A percentile compares a stretch with the other conserved stretches of the same genome.
phyloP scores from a whole-genome alignment of 2,797 vertebrate genomes.

The Centropyge bicolor region DNA sequence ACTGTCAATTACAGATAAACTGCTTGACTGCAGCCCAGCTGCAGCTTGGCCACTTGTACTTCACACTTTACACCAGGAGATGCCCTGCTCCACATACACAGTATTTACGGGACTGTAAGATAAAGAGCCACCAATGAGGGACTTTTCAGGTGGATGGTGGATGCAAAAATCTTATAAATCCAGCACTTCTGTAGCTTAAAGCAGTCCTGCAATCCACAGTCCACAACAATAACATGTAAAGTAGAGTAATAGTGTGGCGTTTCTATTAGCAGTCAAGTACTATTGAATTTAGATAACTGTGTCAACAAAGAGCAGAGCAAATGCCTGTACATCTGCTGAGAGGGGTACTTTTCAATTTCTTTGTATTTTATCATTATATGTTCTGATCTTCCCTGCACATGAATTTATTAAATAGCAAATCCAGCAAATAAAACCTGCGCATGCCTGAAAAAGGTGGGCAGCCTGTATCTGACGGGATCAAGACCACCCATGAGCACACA shows the following conservation, averaged over 20 bases:
- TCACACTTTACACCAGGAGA: neutral
- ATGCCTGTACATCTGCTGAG: no score
- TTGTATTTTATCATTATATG: no score
- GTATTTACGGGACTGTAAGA: neutral
- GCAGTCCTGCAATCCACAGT: neutral
- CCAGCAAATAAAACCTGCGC: neutral
- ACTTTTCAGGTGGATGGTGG: neutral
- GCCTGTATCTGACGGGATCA: neutral
- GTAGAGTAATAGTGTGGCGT: no score
- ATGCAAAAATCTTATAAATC: neutral
- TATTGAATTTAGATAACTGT: neutral
- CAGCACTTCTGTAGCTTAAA: neutral
- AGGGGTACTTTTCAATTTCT: no score
- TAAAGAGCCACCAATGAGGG: neutral
- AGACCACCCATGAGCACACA: neutral
- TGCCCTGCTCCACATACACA: neutral
- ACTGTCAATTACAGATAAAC: conserved; percentile 31
- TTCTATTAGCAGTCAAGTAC: neutral
- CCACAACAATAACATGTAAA: neutral
- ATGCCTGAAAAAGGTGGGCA: neutral
- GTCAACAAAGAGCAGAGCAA: no score
- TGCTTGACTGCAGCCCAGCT: conserved; percentile 21
- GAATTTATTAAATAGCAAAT: no score
- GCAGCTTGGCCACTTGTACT: neutral
- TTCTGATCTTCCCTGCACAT: no score